phyloP scores from a whole-genome alignment of 2,113 vertebrate species.

The Monopterus albus region DNA sequence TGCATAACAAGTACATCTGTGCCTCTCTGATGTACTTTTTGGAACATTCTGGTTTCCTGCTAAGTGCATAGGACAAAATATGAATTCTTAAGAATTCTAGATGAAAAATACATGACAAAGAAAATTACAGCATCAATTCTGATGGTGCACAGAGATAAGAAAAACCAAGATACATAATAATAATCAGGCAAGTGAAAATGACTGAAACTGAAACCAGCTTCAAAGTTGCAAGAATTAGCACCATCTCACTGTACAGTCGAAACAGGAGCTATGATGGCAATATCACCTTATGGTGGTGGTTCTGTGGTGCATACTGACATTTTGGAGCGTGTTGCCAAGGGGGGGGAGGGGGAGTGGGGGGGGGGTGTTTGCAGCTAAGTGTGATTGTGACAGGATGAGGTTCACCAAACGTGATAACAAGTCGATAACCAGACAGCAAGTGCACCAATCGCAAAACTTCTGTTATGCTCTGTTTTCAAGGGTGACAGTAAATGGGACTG shows the following conservation, averaged over 20 bases:
- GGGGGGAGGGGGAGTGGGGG: no score
- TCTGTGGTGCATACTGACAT: neutral
- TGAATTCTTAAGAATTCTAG: neutral
- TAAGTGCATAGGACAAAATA: neutral
- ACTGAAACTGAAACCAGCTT: neutral
- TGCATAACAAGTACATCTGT: neutral
- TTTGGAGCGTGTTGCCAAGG: no score
- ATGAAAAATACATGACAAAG: neutral
- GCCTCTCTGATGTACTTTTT: neutral
- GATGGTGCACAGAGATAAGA: neutral
- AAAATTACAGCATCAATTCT: neutral
- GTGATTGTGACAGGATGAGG: neutral
- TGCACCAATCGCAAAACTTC: neutral
- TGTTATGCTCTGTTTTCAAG: neutral
- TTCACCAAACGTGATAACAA: neutral
- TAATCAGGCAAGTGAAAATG: neutral
- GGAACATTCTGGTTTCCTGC: no score
- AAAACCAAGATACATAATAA: neutral
- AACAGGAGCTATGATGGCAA: neutral
- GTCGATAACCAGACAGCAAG: neutral
- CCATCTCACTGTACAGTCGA: neutral
- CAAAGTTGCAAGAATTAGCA: neutral
- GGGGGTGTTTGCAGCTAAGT: neutral
- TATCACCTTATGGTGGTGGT: neutral
- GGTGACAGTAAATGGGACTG: slow-evolving; percentile 3